Evolutionary conservation across 2,113 vertebrate species (phyloP).

Genomic region (Hystrix cristata): DNA sequence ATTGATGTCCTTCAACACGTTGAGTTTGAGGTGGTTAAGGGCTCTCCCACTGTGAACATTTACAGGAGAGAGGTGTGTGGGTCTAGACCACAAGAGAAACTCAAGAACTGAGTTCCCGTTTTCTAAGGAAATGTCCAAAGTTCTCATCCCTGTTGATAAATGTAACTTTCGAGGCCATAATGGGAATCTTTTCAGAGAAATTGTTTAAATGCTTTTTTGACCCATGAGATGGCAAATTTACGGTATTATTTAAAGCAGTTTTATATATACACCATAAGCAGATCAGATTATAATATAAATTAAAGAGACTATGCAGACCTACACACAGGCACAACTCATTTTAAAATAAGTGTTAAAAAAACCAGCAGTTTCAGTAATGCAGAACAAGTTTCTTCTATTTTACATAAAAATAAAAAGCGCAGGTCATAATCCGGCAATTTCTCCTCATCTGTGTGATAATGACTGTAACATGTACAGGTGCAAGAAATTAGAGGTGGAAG

Average conservation of each 20-base stretch:
- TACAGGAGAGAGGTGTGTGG: neutral
- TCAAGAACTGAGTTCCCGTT: neutral
- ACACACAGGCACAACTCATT: neutral
- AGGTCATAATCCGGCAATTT: neutral
- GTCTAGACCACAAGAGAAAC: neutral
- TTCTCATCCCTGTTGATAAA: neutral
- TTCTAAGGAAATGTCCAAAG: conserved; percentile 4
- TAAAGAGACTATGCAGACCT: neutral
- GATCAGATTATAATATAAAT: conserved; percentile 35
- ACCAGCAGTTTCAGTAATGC: neutral
- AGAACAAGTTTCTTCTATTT: neutral
- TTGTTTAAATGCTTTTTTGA: neutral
- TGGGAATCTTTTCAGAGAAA: neutral
- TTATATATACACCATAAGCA: conserved; percentile 4
- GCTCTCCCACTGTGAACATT: neutral
- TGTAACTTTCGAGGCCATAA: neutral
- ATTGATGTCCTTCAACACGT: neutral
- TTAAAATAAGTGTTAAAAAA: conserved; percentile 38
- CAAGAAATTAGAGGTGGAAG: conserved; percentile 58
- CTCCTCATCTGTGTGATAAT: neutral
- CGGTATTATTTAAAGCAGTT: conserved; percentile 20
- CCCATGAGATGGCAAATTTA: conserved; percentile 38
- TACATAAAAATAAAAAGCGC: conserved; percentile 12
- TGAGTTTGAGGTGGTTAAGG: neutral
- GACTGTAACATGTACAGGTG: neutral